Conservation (phyloP, 1,140 invertebrate genomes). For the Diabrotica undecimpunctata region DNA sequence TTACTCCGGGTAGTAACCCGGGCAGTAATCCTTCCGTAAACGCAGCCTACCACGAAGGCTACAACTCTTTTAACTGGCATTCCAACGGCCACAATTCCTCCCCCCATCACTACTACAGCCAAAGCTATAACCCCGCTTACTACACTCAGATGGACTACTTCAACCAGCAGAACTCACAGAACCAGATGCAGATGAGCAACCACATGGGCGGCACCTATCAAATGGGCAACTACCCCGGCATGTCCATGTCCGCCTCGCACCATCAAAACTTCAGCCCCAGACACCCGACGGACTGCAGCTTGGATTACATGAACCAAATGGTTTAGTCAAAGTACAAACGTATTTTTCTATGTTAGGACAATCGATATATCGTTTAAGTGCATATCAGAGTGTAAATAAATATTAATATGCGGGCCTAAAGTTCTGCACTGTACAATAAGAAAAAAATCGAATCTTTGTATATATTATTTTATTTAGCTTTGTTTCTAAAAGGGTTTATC, state of each 20-base stretch:
- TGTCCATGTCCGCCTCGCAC: conserved; percentile 24
- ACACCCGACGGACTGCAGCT: conserved; percentile 33
- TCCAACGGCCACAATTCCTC: conserved; percentile 47
- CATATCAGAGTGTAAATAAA: neutral
- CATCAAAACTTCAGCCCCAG: conserved; percentile 34
- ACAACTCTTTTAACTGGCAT: conserved; percentile 57
- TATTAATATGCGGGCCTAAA: neutral
- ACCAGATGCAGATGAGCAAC: conserved; percentile 32
- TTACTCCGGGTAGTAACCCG: conserved; percentile 50
- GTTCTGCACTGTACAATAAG: neutral
- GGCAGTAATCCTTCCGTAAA: conserved; percentile 51
- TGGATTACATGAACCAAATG: conserved; percentile 36
- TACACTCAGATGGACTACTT: conserved; percentile 63
- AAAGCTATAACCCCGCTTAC: conserved; percentile 54
- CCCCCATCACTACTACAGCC: conserved; percentile 53
- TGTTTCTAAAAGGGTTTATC: too few relatives aligned
- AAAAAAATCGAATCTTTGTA: too few relatives aligned
- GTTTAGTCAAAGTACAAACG: conserved; percentile 6
- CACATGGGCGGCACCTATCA: conserved; percentile 27
- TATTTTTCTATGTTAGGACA: neutral
- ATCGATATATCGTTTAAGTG: neutral
- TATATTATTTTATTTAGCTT: too few relatives aligned
- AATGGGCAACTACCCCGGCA: conserved; percentile 30
- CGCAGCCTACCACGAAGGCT: conserved; percentile 26
- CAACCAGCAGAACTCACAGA: conserved; percentile 44